These are phyloP conservation scores for Lasioglossum calceatum DNA, from an alignment of 2,888 invertebrate species.

Conservation along the genomic window DNA sequence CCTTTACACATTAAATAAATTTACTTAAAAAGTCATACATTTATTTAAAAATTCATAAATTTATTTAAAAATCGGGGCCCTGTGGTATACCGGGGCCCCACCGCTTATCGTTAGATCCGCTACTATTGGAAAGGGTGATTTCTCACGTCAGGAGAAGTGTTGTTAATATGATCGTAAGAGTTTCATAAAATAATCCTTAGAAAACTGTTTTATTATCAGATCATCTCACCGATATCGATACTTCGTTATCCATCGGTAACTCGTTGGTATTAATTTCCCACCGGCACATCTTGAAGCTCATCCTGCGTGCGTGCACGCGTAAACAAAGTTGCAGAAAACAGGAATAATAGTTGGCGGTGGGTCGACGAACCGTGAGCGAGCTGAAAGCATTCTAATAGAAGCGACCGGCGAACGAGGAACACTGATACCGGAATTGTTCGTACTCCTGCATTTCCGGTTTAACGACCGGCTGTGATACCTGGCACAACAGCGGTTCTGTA, in stretches of 20 bases:
- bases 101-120: no score
- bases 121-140: no score
- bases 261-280: background rate
- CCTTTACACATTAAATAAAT: no score
- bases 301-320: background rate
- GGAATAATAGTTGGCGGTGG: background rate
- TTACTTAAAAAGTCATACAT: no score
- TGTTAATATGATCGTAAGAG: background rate
- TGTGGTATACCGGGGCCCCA: no score
- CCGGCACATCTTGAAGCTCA: background rate
- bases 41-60: no score
- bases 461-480: slow-evolving; percentile 37
- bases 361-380: slow-evolving; percentile 15
- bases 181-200: background rate
- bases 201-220: background rate
- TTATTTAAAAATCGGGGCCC: no score
- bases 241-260: background rate
- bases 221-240: no score
- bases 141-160: background rate
- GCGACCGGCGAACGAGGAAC: slow-evolving; percentile 3
- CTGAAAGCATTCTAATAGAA: slow-evolving; percentile 16
- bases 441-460: slow-evolving; percentile 48
- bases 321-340: background rate
- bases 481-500: slow-evolving; percentile 56
- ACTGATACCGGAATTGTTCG: slow-evolving; percentile 46